Percentiles rank a stretch among this genome's conserved stretches.
Evolutionary conservation across 2,113 vertebrate species (phyloP).

Genomic region (Xiphias gladius): DNA sequence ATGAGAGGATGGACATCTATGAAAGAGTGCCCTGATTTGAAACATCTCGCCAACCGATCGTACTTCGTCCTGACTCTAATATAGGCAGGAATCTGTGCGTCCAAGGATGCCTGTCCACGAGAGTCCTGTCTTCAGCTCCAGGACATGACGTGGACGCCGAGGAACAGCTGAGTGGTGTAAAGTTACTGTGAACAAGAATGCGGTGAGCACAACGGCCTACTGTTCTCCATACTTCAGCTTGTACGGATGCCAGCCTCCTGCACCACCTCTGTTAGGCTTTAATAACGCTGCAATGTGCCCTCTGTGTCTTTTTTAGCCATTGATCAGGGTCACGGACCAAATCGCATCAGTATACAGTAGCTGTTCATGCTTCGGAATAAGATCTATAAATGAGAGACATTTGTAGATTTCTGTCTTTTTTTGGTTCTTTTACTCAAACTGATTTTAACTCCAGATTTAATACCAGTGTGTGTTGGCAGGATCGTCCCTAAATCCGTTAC

Average conservation of each 20-base stretch:
- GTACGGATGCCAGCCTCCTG: conserved; percentile 20
- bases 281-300: conserved; percentile 4
- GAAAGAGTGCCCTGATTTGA: not conserved
- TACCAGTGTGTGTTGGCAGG: not conserved
- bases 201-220: conserved; percentile 66
- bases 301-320: conserved; percentile 4
- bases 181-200: conserved; percentile 75
- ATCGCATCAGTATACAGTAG: not conserved
- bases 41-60: not conserved
- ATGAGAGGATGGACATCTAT: not conserved
- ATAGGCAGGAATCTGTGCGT: conserved; percentile 51
- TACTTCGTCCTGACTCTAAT: conserved; percentile 27
- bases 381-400: conserved; percentile 5
- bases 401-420: not conserved
- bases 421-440: not conserved
- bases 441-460: conserved; percentile 28
- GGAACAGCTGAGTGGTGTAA: conserved; percentile 81
- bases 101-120: conserved; percentile 32
- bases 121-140: conserved; percentile 35
- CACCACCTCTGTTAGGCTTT: conserved; percentile 17
- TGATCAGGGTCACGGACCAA: not conserved
- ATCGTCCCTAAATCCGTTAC: conserved; percentile 27
- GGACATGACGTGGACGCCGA: conserved; percentile 43
- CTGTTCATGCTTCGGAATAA: not conserved
- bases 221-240: conserved; percentile 55